Evolutionary conservation across 2,113 vertebrate species (phyloP), one percentile per base, ranked within the genome.

Genomic region (Dasyurus viverrinus): DNA sequence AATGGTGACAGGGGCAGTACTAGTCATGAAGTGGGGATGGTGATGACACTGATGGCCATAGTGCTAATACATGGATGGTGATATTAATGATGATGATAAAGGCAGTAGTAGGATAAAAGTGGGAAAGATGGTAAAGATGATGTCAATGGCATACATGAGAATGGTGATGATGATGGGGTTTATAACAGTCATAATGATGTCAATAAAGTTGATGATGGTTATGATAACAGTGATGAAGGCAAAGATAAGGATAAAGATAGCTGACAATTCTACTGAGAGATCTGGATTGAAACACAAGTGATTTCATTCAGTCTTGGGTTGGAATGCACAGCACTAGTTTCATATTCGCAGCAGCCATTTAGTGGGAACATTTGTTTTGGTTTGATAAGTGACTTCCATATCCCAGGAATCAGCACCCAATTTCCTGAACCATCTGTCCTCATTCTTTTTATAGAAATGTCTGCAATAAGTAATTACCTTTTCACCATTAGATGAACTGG

Each of bases 341-440:
- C 91, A 76, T 76, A 36, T 95, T 42, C 92, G 53, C n/a, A 53
- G 25, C 53, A 90, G 68, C 36, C 89, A 19, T 96, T 27, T 84
- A 55, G 91, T 92, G 47, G 90, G 90, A 95, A 47, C 50, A 23
- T 47, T 27, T 94, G 89, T 46, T 19, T 76, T 53, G 36, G 76
- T 94, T 89, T 48, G 68, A 91, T 19, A 36, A 90, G 89, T 11
- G 8, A n/a, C 48, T 54, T 92, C 19, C 50, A 30, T 54, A 50
- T 93, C 95, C 89, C 7, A 23, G 57, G 42, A 53, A 52, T 89
- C 92, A 23, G 1, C 42, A n/a, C 53, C 42, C 52, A 14, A 23
- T 30, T 54, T 76, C 50, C 93, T 50, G 27, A 55, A 84, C 47
- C 60, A 30, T 48, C 68, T 89, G 54, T 52, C 90, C 60, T 92